A percentile compares a stretch with the other conserved stretches of the same genome.
Conservation (phyloP, 1,140 invertebrate genomes). For the Solenopsis invicta region DNA sequence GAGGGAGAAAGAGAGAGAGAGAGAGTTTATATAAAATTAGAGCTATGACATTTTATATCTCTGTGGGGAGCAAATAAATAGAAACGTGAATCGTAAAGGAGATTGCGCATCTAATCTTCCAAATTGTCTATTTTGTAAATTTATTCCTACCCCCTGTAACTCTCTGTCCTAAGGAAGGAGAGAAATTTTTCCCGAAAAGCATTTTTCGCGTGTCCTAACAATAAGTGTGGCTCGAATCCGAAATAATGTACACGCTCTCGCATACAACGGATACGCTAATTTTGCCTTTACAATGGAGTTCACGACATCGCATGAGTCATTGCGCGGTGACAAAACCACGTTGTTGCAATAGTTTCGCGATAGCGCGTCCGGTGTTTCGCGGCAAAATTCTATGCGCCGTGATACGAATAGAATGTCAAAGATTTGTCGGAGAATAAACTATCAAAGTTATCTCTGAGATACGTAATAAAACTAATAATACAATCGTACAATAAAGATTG, state of each 20-base stretch:
- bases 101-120: neutral
- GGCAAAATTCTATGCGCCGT: neutral
- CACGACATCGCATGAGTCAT: conserved; percentile 29
- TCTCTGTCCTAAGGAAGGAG: neutral
- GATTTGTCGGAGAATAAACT: neutral
- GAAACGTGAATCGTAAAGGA: neutral
- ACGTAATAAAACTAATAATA: neutral
- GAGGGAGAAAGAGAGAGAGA: neutral
- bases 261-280: conserved; percentile 48
- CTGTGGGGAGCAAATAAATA: neutral
- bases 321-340: conserved; percentile 3
- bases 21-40: neutral
- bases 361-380: neutral
- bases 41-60: conserved; percentile 17
- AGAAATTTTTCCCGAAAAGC: neutral
- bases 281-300: conserved; percentile 40
- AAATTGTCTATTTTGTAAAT: neutral
- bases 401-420: neutral
- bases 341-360: conserved; percentile 25
- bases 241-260: conserved; percentile 14
- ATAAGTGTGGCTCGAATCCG: neutral
- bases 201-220: neutral
- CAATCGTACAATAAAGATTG: neutral
- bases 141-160: neutral
- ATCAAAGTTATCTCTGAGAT: neutral